phyloP scores from a whole-genome alignment of 2,888 invertebrate genomes.

The Macrophya alboannulata region DNA sequence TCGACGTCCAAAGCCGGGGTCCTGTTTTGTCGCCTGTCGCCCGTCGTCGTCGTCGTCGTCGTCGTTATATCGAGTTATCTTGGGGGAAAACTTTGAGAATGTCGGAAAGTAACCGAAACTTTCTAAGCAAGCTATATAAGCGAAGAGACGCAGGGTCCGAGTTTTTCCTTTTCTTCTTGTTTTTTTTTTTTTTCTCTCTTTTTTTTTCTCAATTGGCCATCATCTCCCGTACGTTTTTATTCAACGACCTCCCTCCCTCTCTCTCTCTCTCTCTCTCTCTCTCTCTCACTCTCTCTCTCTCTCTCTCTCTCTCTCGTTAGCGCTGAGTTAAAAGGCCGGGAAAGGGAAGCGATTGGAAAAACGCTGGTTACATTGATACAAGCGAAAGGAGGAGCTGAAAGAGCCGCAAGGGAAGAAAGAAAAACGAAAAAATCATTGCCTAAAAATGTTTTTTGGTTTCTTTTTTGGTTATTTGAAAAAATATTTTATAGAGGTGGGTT shows the following conservation, averaged over 20 bases:
- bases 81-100: slow-evolving; percentile 54
- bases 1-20: slow-evolving; percentile 37
- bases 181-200: slow-evolving; percentile 2
- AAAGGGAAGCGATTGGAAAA: not conserved
- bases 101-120: slow-evolving; percentile 55
- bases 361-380: not conserved
- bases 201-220: slow-evolving; percentile 46
- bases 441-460: not conserved
- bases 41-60: slow-evolving; percentile 37
- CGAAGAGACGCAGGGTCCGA: slow-evolving; percentile 12
- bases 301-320: slow-evolving; percentile 6
- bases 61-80: slow-evolving; percentile 57
- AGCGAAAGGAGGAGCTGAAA: not conserved
- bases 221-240: slow-evolving; percentile 35
- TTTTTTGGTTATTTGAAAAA: not conserved
- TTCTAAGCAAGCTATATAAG: slow-evolving; percentile 34
- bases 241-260: not conserved
- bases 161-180: not conserved
- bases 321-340: not conserved
- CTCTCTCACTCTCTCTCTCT: not conserved
- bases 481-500: not conserved
- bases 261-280: not conserved
- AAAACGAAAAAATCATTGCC: not conserved
- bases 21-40: slow-evolving; percentile 49
- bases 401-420: too few species aligned